Evolutionary conservation across 2,797 vertebrate genomes (phyloP), one percentile per base, ranked within the genome.

Genomic region (Acridotheres tristis): DNA sequence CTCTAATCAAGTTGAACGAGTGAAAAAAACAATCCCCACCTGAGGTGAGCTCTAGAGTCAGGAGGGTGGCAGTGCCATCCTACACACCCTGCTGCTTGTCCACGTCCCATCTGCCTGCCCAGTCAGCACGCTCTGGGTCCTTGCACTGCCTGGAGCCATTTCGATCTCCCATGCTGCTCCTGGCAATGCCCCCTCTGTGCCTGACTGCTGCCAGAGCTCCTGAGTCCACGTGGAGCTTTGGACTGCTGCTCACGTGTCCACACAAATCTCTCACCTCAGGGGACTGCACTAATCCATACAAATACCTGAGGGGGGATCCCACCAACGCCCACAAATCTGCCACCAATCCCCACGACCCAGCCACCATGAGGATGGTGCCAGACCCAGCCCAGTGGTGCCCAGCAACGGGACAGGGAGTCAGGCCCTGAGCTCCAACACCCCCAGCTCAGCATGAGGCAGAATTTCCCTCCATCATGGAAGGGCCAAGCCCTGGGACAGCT

Each of bases 121-220:
- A 38, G 62, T 3, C 38, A 26, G 53, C 27, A 19, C 0, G 1
- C 32, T 32, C 27, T 9, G 27, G 22, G 38, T n/a, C 47, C 82
- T 5, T 53, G 38, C 38, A 11, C 10, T 20, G 53, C 54, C 47
- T 14, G 72, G 19, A 68, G 63, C 40, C 54, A 16, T 7, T 29
- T 3, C 9, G 1, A 51, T 13, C 47, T 43, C 15, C 27, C 2
- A 0, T 0, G 0, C 38, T 58, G 38, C 45, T 38, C 72, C 62
- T 45, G 72, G 54, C 54, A 67, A 13, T 23, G 81, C 10, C 53
- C 18, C 7, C 54, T 67, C 54, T 23, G 62, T 29, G 27, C n/a
- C 47, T 23, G 38, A 36, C 5, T 5, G 62, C 62, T 32, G 38
- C 71, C 62, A 38, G 22, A 58, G 62, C 63, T 61, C 47, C 40